These are phyloP conservation scores for Takifugu bimaculatus DNA, from an alignment of 2,113 vertebrate genomes.

Conservation along the genomic window DNA sequence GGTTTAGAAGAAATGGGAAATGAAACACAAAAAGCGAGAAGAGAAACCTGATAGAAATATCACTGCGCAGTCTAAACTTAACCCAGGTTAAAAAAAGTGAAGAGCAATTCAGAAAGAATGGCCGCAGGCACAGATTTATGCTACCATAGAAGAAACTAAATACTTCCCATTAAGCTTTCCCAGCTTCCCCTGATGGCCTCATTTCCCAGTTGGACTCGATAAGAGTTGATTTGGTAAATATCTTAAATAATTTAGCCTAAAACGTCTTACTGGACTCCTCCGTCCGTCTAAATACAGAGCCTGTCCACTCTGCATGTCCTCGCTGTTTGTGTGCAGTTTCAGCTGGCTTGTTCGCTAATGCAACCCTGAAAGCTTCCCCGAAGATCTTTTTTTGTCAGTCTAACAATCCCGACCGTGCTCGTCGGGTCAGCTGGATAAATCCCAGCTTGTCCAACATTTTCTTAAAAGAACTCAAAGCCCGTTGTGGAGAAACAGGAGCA, in stretches of 20 bases:
- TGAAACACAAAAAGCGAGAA: neutral
- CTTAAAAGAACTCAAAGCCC: slow-evolving; percentile 23
- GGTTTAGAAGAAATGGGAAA: neutral
- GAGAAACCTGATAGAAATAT: slow-evolving; percentile 5
- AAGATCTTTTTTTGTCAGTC: slow-evolving; percentile 29
- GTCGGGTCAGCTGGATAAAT: slow-evolving; percentile 18
- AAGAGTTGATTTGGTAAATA: slow-evolving; percentile 37
- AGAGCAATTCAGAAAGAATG: slow-evolving; percentile 1
- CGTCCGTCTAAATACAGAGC: slow-evolving; percentile 15
- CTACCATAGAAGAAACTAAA: slow-evolving; percentile 29
- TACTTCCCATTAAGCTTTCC: slow-evolving; percentile 37
- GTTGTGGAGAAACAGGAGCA: slow-evolving; percentile 23
- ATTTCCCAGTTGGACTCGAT: slow-evolving; percentile 24
- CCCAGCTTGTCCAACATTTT: slow-evolving; percentile 20
- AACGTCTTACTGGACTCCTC: slow-evolving; percentile 7
- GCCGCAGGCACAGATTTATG: slow-evolving; percentile 23
- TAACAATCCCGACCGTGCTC: slow-evolving; percentile 7
- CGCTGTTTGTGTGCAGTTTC: slow-evolving; percentile 37
- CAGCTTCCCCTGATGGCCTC: slow-evolving; percentile 25
- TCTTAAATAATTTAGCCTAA: slow-evolving; percentile 24
- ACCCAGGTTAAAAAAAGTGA: slow-evolving; percentile 3
- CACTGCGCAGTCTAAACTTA: slow-evolving; percentile 8
- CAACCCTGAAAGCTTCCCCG: slow-evolving; percentile 17
- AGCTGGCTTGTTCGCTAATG: slow-evolving; percentile 32
- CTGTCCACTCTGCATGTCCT: slow-evolving; percentile 24